Evolutionary conservation across 2,797 vertebrate species (phyloP), one percentile per base, ranked within the genome.

Genomic region (Thripadectes ignobilis): DNA sequence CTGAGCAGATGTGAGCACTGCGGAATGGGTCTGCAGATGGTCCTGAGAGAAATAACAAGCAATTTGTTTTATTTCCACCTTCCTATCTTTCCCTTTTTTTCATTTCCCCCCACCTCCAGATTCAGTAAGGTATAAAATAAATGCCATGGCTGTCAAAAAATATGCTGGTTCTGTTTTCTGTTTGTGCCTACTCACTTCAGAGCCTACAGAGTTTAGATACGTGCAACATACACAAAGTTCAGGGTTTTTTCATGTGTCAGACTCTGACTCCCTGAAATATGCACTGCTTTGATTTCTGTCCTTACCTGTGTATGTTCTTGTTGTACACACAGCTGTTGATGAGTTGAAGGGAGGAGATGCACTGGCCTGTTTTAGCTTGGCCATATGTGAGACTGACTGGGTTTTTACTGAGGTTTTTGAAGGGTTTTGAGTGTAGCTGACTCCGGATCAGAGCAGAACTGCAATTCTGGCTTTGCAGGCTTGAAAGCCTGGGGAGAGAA

Each of bases 101-200:
- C 5, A 36, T 58, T 39, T 17, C 0, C 1, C 11, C 8, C 4
- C 3, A 1, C 9, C 5, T 20, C 17, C 34, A 55, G 66, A 68
- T 84, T 12, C 36, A 65, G 0, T 29, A 62, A 57, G 43, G 27
- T 82, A 34, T 66, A 36, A 74, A 93, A 32, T 18, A 84, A 95
- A 93, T 69, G 58, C 27, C 59, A 69, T n/a, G 17, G 29, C 34
- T 79, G 43, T 91, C 63, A 93, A 55, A 86, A 87, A 82, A 73
- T 22, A 5, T 57, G 34, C 36, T 57, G 39, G 30, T 51, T 94
- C 77, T 85, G 22, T 61, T 93, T 89, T 80, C 30, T 68, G 10
- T 68, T 46, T 19, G n/a, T 83, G n/a, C n/a, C 54, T 74, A 29
- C 52, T 85, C 49, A 54, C 58, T 78, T 91, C 30, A 58, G 73